phyloP scores from a whole-genome alignment of 2,888 invertebrate species.

The Ametastegia equiseti region DNA sequence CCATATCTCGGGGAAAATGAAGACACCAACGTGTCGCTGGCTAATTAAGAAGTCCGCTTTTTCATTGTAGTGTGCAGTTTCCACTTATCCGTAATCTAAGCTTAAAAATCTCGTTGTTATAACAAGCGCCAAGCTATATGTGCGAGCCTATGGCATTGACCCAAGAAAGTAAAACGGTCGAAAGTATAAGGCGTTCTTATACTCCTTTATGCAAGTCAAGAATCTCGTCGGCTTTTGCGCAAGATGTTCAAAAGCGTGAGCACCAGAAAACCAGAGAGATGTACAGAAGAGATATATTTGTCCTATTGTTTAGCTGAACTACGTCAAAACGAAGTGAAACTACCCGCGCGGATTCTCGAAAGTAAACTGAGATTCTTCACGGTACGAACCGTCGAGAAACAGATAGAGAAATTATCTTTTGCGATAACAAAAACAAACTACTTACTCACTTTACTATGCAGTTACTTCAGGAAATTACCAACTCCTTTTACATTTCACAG shows the following conservation, averaged over 20 bases:
- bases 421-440: background rate
- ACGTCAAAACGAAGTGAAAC: conserved; percentile 17
- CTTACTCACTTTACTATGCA: background rate
- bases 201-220: background rate
- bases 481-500: background rate
- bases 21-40: background rate
- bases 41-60: background rate
- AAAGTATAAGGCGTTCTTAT: conserved; percentile 47
- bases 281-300: background rate
- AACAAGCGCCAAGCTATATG: background rate
- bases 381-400: background rate
- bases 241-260: background rate
- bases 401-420: background rate
- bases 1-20: background rate
- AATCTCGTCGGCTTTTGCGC: background rate
- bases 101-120: conserved; percentile 6
- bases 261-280: background rate
- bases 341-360: background rate
- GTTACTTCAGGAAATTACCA: background rate
- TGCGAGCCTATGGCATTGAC: conserved; percentile 64
- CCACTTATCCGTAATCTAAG: background rate
- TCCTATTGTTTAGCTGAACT: conserved; percentile 13
- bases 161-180: conserved; percentile 62
- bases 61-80: background rate
- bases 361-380: background rate